phyloP scores from a whole-genome alignment of 2,113 vertebrate species.

The Vulpes ferrilata region DNA sequence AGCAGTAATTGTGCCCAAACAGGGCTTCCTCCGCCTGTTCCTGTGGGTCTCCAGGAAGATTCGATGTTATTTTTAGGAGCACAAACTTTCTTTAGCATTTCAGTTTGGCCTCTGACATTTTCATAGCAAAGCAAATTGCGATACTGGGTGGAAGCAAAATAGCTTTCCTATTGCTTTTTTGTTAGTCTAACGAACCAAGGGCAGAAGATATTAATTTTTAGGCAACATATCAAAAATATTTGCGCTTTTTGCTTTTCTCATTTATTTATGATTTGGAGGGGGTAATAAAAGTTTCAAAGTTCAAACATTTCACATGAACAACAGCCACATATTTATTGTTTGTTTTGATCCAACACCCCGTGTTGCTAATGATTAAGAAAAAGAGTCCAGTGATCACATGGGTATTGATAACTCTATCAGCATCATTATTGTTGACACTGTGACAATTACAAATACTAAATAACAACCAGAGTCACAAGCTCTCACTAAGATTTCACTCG shows the following conservation, averaged over 20 bases:
- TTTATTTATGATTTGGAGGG: no score
- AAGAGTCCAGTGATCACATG: not conserved
- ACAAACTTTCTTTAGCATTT: slow-evolving; percentile 36
- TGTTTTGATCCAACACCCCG: not conserved
- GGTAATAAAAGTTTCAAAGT: not conserved
- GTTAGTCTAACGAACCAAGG: slow-evolving; percentile 20
- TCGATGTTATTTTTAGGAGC: not conserved
- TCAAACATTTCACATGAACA: not conserved
- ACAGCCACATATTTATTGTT: not conserved
- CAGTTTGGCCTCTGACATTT: slow-evolving; percentile 25
- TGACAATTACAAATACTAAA: not conserved
- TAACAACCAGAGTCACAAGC: not conserved
- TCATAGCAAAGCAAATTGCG: slow-evolving; percentile 19
- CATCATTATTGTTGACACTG: not conserved
- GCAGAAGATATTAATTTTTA: slow-evolving; percentile 36
- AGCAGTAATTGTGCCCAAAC: not conserved
- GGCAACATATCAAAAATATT: slow-evolving; percentile 42
- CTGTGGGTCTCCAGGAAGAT: not conserved
- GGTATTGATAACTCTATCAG: not conserved
- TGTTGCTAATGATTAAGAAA: not conserved
- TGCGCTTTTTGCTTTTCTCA: not conserved
- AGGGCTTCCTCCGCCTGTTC: not conserved
- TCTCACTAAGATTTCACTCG: not conserved
- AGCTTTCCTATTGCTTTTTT: not conserved
- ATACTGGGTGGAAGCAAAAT: slow-evolving; percentile 24